A percentile compares a stretch with the other conserved stretches of the same genome.
Conservation (phyloP, 2,797 vertebrate species). For the Typhlichthys eigenmanni region DNA sequence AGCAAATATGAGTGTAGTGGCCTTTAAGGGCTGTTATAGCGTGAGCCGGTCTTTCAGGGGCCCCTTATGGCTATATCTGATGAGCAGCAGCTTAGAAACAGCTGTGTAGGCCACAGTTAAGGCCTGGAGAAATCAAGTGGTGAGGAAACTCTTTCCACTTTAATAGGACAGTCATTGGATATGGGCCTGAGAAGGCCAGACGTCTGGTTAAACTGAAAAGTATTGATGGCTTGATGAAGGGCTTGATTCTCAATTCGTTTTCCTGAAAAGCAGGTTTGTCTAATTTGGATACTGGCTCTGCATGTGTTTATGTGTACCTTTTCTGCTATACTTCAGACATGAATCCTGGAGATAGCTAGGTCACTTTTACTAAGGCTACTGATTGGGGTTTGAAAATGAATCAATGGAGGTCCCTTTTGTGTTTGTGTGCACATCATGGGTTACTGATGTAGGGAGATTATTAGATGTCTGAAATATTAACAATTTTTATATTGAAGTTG, state of each 20-base stretch:
- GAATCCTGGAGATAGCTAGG: neutral
- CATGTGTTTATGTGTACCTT: neutral
- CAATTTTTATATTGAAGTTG: neutral
- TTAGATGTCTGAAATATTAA: neutral
- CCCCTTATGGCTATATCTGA: slow-evolving; percentile 55
- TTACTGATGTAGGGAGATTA: neutral
- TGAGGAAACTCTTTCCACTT: slow-evolving; percentile 49
- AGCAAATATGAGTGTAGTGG: neutral
- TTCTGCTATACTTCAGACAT: neutral
- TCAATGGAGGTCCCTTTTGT: too few relatives aligned
- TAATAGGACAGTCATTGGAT: slow-evolving; percentile 65
- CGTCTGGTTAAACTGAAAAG: slow-evolving; percentile 52
- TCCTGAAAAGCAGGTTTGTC: slow-evolving; percentile 43
- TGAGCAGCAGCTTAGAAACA: slow-evolving; percentile 62
- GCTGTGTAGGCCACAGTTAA: slow-evolving; percentile 66
- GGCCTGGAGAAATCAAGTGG: slow-evolving; percentile 52
- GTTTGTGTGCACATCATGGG: neutral
- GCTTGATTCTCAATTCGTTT: slow-evolving; percentile 20
- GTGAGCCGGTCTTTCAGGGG: slow-evolving; percentile 26
- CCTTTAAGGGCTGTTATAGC: slow-evolving; percentile 29
- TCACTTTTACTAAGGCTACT: too few relatives aligned
- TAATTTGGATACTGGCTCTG: slow-evolving; percentile 29
- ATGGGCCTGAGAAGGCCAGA: slow-evolving; percentile 46
- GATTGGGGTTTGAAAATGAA: too few relatives aligned
- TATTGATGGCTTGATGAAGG: slow-evolving; percentile 56